phyloP scores from a whole-genome alignment of 2,888 invertebrate species.

The Metacarcinus magister region DNA sequence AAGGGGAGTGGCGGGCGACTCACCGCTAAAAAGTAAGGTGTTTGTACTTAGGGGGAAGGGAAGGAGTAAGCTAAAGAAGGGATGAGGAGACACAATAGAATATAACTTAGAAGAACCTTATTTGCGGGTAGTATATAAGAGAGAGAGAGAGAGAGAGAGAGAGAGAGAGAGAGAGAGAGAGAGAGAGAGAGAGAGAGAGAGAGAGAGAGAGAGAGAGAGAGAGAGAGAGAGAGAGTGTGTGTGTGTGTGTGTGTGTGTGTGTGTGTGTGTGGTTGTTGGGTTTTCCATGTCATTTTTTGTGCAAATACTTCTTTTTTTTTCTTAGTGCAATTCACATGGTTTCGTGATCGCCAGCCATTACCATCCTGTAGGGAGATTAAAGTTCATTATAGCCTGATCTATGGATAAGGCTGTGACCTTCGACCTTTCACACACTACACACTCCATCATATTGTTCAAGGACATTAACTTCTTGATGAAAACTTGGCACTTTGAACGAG shows the following conservation, averaged over 20 bases:
- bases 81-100: neutral
- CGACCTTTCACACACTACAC: no score
- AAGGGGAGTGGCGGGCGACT: neutral
- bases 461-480: no score
- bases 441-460: no score
- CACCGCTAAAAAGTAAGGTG: neutral
- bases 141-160: neutral
- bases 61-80: neutral
- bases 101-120: no score
- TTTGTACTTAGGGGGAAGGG: neutral
- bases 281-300: no score
- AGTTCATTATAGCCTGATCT: no score
- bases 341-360: no score
- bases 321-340: no score
- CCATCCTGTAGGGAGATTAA: no score
- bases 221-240: neutral
- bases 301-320: no score
- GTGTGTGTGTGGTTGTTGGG: neutral
- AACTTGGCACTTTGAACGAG: no score
- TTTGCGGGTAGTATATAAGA: neutral
- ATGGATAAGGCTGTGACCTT: no score
- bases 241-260: slow-evolving; percentile 51
- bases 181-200: neutral
- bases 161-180: neutral
- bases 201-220: neutral